phyloP scores from a whole-genome alignment of 2,113 vertebrate genomes.

The Chrysochloris asiatica region DNA sequence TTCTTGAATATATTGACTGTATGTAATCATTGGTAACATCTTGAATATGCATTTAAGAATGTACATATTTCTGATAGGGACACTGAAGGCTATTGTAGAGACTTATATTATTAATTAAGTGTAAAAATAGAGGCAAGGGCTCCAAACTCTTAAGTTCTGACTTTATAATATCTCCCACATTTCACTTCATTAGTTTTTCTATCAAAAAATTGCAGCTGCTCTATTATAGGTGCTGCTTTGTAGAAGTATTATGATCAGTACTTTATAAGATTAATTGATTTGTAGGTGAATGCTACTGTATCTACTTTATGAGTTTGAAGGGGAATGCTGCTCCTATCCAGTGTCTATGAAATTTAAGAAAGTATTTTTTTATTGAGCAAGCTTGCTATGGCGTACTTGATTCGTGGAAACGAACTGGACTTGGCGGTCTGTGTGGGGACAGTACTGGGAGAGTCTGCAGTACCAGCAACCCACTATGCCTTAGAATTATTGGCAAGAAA shows the following conservation, averaged over 20 bases:
- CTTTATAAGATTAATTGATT: not conserved
- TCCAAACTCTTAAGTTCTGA: conserved; percentile 1
- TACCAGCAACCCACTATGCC: conserved; percentile 91
- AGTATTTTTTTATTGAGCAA: conserved; percentile 82
- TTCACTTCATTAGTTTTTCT: not conserved
- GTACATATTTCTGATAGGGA: not conserved
- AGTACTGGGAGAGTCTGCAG: conserved; percentile 91
- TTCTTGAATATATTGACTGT: not conserved
- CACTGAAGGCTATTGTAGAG: not conserved
- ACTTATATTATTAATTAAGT: conserved; percentile 36
- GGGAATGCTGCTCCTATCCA: not conserved
- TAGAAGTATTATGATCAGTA: not conserved
- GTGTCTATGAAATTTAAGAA: conserved; percentile 67
- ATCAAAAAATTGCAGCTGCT: not conserved
- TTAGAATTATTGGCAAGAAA: conserved; percentile 95
- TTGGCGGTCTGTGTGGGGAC: conserved; percentile 93
- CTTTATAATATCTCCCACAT: not conserved
- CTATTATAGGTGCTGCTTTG: not conserved
- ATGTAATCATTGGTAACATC: not conserved
- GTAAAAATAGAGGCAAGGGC: not conserved
- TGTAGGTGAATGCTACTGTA: not conserved
- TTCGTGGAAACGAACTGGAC: conserved; percentile 97
- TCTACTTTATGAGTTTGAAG: not conserved
- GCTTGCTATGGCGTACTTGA: conserved; percentile 94
- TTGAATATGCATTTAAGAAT: not conserved